These are phyloP conservation scores for Chaetorhynchus papuensis DNA, from an alignment of 2,113 vertebrate genomes.

Conservation along the genomic window DNA sequence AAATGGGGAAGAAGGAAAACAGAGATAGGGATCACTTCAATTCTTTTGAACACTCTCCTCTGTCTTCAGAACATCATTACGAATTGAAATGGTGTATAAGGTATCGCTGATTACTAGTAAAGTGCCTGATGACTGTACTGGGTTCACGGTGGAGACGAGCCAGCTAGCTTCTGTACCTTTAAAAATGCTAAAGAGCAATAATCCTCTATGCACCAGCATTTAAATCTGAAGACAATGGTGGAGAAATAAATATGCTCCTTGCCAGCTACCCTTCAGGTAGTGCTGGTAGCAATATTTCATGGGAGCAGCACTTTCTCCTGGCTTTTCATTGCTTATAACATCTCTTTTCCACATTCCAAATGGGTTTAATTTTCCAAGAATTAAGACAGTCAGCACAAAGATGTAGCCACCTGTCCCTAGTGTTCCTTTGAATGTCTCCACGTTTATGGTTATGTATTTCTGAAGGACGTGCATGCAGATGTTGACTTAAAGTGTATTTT, in stretches of 20 bases:
- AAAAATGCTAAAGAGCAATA: not conserved
- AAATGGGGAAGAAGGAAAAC: not conserved
- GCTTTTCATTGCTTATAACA: not conserved
- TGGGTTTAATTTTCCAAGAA: not conserved
- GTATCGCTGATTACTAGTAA: not conserved
- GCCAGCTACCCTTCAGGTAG: not conserved
- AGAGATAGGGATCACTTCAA: fast-evolving
- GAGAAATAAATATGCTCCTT: not conserved
- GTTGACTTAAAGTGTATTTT: not conserved
- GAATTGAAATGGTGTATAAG: not conserved
- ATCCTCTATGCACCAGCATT: not conserved
- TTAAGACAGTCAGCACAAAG: not conserved
- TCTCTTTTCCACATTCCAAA: not conserved
- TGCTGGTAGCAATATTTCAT: not conserved
- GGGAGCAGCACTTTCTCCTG: not conserved
- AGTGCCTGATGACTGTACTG: not conserved
- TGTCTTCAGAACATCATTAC: not conserved
- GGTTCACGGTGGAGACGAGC: not conserved
- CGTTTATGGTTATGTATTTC: not conserved
- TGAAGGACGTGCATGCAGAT: not conserved
- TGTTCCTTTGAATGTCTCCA: not conserved
- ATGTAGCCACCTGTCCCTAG: not conserved
- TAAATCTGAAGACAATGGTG: not conserved
- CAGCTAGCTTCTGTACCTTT: not conserved
- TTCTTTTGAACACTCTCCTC: not conserved